phyloP scores from a whole-genome alignment of 37 sponge, comb jelly and placozoan species.

The Haliclona indistincta region DNA sequence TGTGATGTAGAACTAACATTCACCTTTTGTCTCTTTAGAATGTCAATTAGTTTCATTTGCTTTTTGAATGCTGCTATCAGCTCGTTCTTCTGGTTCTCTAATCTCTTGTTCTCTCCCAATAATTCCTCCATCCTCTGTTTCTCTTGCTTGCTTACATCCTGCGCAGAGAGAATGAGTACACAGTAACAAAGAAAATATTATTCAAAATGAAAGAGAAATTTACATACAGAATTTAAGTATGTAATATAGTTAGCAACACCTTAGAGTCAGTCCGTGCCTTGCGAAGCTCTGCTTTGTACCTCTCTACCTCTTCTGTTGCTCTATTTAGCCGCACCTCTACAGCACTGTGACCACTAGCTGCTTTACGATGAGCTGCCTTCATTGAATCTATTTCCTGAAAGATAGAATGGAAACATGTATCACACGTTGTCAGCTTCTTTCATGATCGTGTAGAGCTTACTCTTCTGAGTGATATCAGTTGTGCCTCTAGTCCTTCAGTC shows the following conservation, averaged over 20 bases:
- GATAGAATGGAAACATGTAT: too few species aligned
- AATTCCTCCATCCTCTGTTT: conserved; percentile 65
- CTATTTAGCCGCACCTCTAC: conserved; percentile 94
- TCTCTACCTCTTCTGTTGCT: conserved; percentile 93
- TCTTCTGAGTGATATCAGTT: conserved; percentile 74
- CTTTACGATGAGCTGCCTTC: conserved; percentile 74
- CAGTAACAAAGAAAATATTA: conserved; percentile 5
- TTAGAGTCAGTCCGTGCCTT: conserved; percentile 63
- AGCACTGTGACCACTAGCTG: conserved; percentile 62
- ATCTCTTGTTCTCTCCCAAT: conserved; percentile 67
- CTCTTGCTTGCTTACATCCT: conserved; percentile 71
- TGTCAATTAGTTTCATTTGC: conserved; percentile 94
- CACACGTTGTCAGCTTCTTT: too few species aligned
- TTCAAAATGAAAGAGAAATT: too few species aligned
- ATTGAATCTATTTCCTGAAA: conserved; percentile 80
- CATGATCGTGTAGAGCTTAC: conserved; percentile 43
- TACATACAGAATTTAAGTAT: too few species aligned
- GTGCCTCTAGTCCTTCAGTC: conserved; percentile 70
- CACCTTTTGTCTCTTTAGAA: conserved; percentile 95
- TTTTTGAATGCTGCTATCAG: conserved; percentile 96
- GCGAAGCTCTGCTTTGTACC: conserved; percentile 74
- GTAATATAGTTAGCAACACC: too few species aligned
- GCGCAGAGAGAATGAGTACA: not conserved
- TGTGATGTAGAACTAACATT: too few species aligned
- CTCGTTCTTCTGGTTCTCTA: conserved; percentile 91